Conservation (phyloP, 1,140 invertebrate genomes). For the Drosophila sulfurigaster region DNA sequence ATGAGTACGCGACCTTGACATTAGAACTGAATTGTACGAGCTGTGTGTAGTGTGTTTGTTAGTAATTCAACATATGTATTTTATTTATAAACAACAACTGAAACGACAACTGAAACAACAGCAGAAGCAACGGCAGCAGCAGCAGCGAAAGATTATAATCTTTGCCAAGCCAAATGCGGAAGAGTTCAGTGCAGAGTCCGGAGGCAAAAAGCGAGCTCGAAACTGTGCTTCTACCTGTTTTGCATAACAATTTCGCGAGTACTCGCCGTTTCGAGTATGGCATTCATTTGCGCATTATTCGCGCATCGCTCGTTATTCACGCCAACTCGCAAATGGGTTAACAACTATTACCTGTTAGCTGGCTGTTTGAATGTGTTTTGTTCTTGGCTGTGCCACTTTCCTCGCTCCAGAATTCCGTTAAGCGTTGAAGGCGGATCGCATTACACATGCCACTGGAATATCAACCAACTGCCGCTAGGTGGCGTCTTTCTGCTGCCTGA, state of each 20-base stretch:
- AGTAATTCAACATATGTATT: slow-evolving; percentile 28
- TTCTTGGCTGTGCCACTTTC: slow-evolving; percentile 7
- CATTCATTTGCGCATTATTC: slow-evolving; percentile 17
- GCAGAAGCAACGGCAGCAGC: slow-evolving; percentile 6
- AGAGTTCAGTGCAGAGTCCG: slow-evolving; percentile 30
- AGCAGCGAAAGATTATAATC: slow-evolving; percentile 21
- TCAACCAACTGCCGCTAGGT: slow-evolving; percentile 13
- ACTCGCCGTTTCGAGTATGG: background rate
- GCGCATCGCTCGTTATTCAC: slow-evolving; percentile 12
- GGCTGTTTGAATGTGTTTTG: too few relatives aligned
- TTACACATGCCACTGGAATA: slow-evolving; percentile 13
- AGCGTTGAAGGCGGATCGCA: background rate
- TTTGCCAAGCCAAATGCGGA: slow-evolving; percentile 50
- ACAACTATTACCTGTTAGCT: slow-evolving; percentile 3
- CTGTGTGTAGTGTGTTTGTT: slow-evolving; percentile 3
- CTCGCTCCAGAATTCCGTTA: slow-evolving; percentile 11
- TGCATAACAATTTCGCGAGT: slow-evolving; percentile 56
- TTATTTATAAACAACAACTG: slow-evolving; percentile 31
- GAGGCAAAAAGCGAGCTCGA: background rate
- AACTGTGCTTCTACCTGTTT: slow-evolving; percentile 54
- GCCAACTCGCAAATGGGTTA: slow-evolving; percentile 29
- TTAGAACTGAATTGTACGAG: slow-evolving; percentile 23
- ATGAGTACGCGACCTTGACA: slow-evolving; percentile 32
- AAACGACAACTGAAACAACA: slow-evolving; percentile 17
- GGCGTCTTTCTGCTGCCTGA: slow-evolving; percentile 10